Evolutionary conservation across 1,140 invertebrate species (phyloP), one percentile per base, ranked within the genome.

Genomic region (Xylocopa sonorina): DNA sequence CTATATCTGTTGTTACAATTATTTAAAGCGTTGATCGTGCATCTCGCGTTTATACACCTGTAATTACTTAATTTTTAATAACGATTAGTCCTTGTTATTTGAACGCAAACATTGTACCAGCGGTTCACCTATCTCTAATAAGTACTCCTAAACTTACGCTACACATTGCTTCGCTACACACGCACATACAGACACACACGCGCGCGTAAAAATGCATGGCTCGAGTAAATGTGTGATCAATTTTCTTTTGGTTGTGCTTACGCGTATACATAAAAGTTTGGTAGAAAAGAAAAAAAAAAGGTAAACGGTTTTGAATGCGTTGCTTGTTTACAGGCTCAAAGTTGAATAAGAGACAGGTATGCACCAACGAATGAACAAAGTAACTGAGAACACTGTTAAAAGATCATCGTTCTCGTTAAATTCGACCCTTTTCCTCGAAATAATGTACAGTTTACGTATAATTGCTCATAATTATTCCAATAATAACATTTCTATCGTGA

Each of bases 221-320:
- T 48, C 3, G 50, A 29, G 3, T 60, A 60, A 14, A 75, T 34
- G 50, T 2, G 29, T 34, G 27, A 64, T 53, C 18, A 16, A 21
- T 53, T 50, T 63, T 9, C 12, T 34, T 38, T 29, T 6, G 32
- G 27, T 80, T 75, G 24, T 64, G n/a, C 32, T 55, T 43, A 41
- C 7, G 63, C 9, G 24, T 80, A 69, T 73, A 83, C 60, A 83
- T n/a, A 80, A 83, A 83, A 64, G 21, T 38, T 79, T 53, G 53
- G 53, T 55, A 74, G 83, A 83, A 74, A 51, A 41, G 63, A 34
- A 60, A 41, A 5, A 34, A 82, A 80, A 81, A 81, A 50, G 18
- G 29, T 58, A 34, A 78, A 77, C 57, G 21, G 38, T 38, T 32
- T 57, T 21, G 3, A 21, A 46, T 24, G 4, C 0, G 21, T 29